Percentiles rank a stretch among this genome's conserved stretches.
phyloP scores from a whole-genome alignment of 2,113 vertebrate species.

The Oryctolagus cuniculus region DNA sequence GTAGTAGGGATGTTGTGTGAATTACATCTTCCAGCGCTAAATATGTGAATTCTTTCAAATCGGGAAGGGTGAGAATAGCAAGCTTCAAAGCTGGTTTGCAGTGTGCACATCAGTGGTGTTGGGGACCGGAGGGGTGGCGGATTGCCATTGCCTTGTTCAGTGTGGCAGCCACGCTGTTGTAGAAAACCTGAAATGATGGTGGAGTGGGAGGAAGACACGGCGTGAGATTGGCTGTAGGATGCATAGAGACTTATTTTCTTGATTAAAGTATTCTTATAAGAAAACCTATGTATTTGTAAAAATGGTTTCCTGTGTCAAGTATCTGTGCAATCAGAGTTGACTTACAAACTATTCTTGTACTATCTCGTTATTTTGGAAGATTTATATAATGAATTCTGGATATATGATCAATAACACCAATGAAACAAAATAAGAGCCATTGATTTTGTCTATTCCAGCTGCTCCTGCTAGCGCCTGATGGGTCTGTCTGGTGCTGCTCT shows the following conservation, averaged over 20 bases:
- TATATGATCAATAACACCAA: constrained; percentile 79
- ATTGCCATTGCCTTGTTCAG: constrained; percentile 16
- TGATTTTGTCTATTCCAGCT: background rate
- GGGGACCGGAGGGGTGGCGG: constrained; percentile 35
- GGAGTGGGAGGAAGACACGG: constrained; percentile 58
- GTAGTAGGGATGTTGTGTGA: constrained; percentile 58
- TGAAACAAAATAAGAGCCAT: background rate
- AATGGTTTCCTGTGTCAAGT: constrained; percentile 85
- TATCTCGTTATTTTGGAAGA: constrained; percentile 80
- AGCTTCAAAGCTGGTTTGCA: constrained; percentile 64
- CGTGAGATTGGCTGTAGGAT: constrained; percentile 82
- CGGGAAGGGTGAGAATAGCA: constrained; percentile 66
- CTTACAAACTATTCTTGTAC: constrained; percentile 82
- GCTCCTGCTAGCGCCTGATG: background rate
- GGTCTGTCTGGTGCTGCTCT: background rate
- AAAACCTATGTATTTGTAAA: constrained; percentile 85
- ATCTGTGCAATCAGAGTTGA: constrained; percentile 85
- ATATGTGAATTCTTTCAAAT: constrained; percentile 74
- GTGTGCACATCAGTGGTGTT: constrained; percentile 53
- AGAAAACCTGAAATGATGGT: constrained; percentile 60
- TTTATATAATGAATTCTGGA: constrained; percentile 73
- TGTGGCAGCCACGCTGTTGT: constrained; percentile 34
- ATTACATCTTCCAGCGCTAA: constrained; percentile 50
- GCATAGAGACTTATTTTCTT: constrained; percentile 88
- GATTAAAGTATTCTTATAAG: constrained; percentile 90